Evolutionary conservation across 1,140 invertebrate genomes (phyloP), one percentile per base, ranked within the genome.

Genomic region (Phenacoccus solenopsis): DNA sequence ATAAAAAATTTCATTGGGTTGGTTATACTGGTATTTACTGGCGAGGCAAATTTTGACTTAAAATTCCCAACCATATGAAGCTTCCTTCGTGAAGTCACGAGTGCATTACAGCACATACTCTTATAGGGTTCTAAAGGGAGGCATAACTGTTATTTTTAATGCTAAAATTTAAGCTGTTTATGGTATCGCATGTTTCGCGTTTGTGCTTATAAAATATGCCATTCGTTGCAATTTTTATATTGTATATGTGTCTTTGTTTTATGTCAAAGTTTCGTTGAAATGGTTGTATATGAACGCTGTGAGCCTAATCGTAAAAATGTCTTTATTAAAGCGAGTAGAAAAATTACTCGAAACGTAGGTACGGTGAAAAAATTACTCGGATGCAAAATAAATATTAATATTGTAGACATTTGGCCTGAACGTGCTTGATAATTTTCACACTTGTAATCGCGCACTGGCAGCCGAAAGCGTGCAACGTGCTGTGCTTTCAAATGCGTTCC

Each of bases 121-220:
- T 3, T 49, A 49, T 49, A 49, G n/a, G n/a, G n/a, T 49, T 49
- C 38, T 49, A 49, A 49, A 49, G 38, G 38, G 38, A 49, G 38
- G 38, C 38, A 49, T 49, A 49, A 49, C 38, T 49, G 38, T 49
- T 49, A 49, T 49, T 49, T 49, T 49, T 49, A 49, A 49, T 49
- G 20, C 38, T 5, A 49, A 49, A 49, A 9, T 49, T 49, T 49
- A 5, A 49, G 5, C 38, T 49, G 38, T 49, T 49, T 49, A 49
- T 49, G 38, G 38, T 49, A 49, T n/a, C 3, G 38, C 13, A 49
- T 32, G 38, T 49, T 49, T 49, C 38, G n/a, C n/a, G n/a, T n/a
- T n/a, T n/a, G n/a, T n/a, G n/a, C 38, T 49, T n/a, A n/a, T 16
- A n/a, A 49, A 49, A 49, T 49, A 49, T 49, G 13, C 13, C 16